Percentiles rank a stretch among this genome's conserved stretches.
phyloP scores from a whole-genome alignment of 2,888 invertebrate genomes.

The Abscondita cerata region DNA sequence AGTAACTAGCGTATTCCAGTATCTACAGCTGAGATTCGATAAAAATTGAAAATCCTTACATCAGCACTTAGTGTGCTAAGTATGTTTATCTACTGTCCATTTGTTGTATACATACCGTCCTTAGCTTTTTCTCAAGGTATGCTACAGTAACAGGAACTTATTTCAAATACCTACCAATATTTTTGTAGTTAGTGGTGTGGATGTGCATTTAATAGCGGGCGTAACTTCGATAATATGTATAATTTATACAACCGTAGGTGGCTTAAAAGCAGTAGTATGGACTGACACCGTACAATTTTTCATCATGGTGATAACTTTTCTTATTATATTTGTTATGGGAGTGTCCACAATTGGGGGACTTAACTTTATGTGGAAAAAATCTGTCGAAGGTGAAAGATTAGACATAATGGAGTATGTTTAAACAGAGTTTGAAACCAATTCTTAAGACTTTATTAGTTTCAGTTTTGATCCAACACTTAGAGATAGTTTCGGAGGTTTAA shows the following conservation, averaged over 20 bases:
- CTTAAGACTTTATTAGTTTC: constrained; percentile 59
- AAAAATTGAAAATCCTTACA: constrained; percentile 64
- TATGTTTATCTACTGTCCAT: constrained; percentile 66
- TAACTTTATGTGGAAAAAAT: constrained; percentile 64
- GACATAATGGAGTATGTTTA: constrained; percentile 67
- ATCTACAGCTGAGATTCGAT: constrained; percentile 70
- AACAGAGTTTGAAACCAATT: no score
- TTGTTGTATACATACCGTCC: constrained; percentile 74
- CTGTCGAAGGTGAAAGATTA: constrained; percentile 64
- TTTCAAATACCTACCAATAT: constrained; percentile 11
- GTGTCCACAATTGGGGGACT: constrained; percentile 64
- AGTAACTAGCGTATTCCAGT: constrained; percentile 73
- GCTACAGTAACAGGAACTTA: not conserved
- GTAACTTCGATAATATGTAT: constrained; percentile 72
- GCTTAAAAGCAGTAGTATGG: constrained; percentile 57
- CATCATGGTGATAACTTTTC: constrained; percentile 63
- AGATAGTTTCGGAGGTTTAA: constrained; percentile 68
- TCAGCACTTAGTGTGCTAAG: constrained; percentile 67
- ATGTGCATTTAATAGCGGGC: constrained; percentile 67
- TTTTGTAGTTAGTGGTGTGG: constrained; percentile 67
- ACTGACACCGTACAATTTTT: constrained; percentile 67
- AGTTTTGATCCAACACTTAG: constrained; percentile 66
- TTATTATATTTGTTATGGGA: constrained; percentile 66
- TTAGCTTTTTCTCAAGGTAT: constrained; percentile 73
- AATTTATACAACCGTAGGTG: constrained; percentile 70